Evolutionary conservation across 1,140 invertebrate species (phyloP).

Genomic region (Drosophila paulistorum): DNA sequence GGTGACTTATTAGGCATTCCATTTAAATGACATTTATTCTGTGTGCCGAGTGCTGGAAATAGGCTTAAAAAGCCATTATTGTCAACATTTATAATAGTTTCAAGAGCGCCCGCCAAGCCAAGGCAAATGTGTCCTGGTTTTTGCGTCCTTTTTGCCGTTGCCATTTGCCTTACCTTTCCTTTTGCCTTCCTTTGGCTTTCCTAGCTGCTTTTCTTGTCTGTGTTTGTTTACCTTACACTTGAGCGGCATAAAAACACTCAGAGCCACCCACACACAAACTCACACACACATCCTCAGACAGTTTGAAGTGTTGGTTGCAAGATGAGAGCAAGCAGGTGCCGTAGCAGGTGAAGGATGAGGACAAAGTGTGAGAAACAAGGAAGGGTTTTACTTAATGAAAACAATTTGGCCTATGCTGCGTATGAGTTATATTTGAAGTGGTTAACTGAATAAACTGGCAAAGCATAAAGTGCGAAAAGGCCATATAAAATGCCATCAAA

Average conservation of each 20-base stretch:
- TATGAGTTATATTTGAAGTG: constrained; percentile 71
- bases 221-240: constrained; percentile 78
- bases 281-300: constrained; percentile 52
- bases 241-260: constrained; percentile 60
- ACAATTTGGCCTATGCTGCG: constrained; percentile 71
- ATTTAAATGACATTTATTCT: constrained; percentile 79
- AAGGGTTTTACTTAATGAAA: constrained; percentile 53
- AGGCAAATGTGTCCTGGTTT: constrained; percentile 63
- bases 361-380: not conserved
- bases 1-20: constrained; percentile 69
- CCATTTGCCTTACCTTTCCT: constrained; percentile 22
- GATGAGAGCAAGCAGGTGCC: constrained; percentile 24
- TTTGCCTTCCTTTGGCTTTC: constrained; percentile 14
- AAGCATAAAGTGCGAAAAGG: not conserved
- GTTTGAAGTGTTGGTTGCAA: constrained; percentile 62
- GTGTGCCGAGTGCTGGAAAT: constrained; percentile 49
- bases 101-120: constrained; percentile 40
- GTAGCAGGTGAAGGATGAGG: not conserved
- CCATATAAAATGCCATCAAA: constrained; percentile 46
- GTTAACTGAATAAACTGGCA: constrained; percentile 7
- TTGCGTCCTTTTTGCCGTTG: constrained; percentile 6
- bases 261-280: constrained; percentile 14
- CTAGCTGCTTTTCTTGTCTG: constrained; percentile 44
- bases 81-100: constrained; percentile 81
- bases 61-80: constrained; percentile 82